Base-by-base conservation (phyloP, 2,797 vertebrate species). In the Diglossa cyanea region DNA sequence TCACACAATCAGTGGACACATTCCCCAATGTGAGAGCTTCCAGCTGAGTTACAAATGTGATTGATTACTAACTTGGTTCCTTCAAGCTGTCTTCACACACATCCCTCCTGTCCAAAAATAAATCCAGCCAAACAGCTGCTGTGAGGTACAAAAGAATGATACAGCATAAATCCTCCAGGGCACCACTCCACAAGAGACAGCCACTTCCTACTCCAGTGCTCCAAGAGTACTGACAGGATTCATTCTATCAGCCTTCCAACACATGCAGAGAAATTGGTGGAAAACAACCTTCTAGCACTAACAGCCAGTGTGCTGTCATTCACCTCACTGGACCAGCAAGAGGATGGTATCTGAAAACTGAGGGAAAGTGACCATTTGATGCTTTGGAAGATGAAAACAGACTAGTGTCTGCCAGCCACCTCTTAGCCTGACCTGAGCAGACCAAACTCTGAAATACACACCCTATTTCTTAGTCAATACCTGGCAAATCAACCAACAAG, bases 81-180 rank as follows among this genome's bases (percentile, higher is more conserved):
- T 91, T 88, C 68, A 53, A 57, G 88, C 48, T 73, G 23, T 84
- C 87, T 93, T 93, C 77, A 92, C 53, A 91, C 2, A 3, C 50
- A 92, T 68, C 73, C 23, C 80, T 90, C 62, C 35, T 75, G 73
- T 77, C 83, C 83, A 90, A 92, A 94, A 90, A 57, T 77, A 92
- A 88, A 93, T 58, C 35, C 70, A 88, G 79, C 72, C 88, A 92
- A 95, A 83, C 65, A 86, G 76, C 92, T 48, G 30, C 95, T 90
- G 83, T 65, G 88, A 93, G 65, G 58, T 92, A 92, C 70, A 92
- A 93, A 93, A 63, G 83, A 90, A 88, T 66, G 88, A 92, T 71
- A 57, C 35, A 77, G 70, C 76, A 65, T 54, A 84, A 90, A 94
- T 53, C 54, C 80, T 68, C 54, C 62, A 77, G 70, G 79, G 68